These are phyloP conservation scores for Poeciliopsis infans DNA, from an alignment of 2,797 vertebrate species.

Conservation along the genomic window DNA sequence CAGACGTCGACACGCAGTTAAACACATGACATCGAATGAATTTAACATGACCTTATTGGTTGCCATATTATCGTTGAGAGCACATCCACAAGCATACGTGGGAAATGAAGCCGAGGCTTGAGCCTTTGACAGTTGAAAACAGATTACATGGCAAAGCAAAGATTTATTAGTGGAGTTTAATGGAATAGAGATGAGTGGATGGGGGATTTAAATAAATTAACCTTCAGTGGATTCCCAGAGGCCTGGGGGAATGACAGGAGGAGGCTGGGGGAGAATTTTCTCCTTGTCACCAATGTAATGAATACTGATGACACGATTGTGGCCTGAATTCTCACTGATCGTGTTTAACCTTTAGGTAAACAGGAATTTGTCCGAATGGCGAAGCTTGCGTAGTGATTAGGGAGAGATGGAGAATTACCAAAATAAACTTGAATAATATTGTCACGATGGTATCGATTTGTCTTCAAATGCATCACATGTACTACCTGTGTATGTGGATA, in stretches of 20 bases:
- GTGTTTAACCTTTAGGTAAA: conserved; percentile 62
- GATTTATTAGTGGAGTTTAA: conserved; percentile 89
- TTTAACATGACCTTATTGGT: conserved; percentile 62
- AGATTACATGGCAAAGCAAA: conserved; percentile 85
- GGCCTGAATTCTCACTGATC: conserved; percentile 56
- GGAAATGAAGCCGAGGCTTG: conserved; percentile 41
- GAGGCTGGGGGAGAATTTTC: conserved; percentile 77
- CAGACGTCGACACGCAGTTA: conserved; percentile 32
- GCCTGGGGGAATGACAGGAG: conserved; percentile 74
- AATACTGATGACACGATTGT: conserved; percentile 82
- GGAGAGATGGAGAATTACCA: conserved; percentile 10
- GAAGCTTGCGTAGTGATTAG: conserved; percentile 22
- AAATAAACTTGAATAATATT: conserved; percentile 2
- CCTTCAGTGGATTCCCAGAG: conserved; percentile 82
- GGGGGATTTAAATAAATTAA: conserved; percentile 90
- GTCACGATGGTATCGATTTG: not conserved
- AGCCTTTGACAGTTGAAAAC: conserved; percentile 78
- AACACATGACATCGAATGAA: conserved; percentile 42
- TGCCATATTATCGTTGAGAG: conserved; percentile 44
- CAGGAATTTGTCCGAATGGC: conserved; percentile 34
- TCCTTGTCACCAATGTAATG: conserved; percentile 80
- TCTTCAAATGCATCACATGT: not conserved
- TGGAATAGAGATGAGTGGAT: conserved; percentile 84
- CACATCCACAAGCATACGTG: conserved; percentile 32
- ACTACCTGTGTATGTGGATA: not conserved